A percentile compares a stretch with the other conserved stretches of the same genome.
These are phyloP conservation scores for Dascyllus trimaculatus DNA, from an alignment of 2,113 vertebrate species.

Conservation along the genomic window DNA sequence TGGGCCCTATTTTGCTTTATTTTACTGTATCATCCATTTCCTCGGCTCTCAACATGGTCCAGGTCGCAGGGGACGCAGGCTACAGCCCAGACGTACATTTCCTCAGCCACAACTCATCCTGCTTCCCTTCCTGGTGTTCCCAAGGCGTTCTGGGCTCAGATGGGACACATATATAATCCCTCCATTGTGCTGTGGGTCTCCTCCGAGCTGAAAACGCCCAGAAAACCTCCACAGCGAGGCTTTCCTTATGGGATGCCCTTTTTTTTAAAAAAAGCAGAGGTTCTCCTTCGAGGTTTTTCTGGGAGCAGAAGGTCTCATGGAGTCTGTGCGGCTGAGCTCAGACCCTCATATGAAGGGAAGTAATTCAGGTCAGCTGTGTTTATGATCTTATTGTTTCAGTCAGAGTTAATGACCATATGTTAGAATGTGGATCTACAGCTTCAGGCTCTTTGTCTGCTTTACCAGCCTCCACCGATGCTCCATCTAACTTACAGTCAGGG, in stretches of 20 bases:
- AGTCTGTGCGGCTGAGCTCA: too few species aligned
- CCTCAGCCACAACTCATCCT: constrained; percentile 24
- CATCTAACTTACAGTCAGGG: not conserved
- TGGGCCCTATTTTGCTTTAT: not conserved
- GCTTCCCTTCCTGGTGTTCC: constrained; percentile 12
- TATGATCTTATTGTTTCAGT: not conserved
- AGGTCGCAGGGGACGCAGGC: not conserved
- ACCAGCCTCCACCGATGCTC: not conserved
- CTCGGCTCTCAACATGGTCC: not conserved
- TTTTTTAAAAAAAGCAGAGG: not conserved
- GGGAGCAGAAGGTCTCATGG: too few species aligned
- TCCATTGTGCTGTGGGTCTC: constrained; percentile 1
- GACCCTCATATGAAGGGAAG: too few species aligned
- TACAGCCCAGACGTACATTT: not conserved
- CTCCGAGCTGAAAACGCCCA: constrained; percentile 5
- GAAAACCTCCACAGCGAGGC: not conserved
- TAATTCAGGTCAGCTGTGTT: too few species aligned
- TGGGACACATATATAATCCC: constrained; percentile 26
- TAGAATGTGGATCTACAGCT: not conserved
- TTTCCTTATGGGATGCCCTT: too few species aligned
- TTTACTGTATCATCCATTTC: not conserved
- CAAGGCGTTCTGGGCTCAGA: not conserved
- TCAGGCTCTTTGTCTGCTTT: not conserved
- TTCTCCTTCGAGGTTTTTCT: too few species aligned
- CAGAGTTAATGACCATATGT: constrained; percentile 10